These are phyloP conservation scores for Dinothrombium tinctorium DNA, from an alignment of 1,140 invertebrate genomes.

Conservation along the genomic window DNA sequence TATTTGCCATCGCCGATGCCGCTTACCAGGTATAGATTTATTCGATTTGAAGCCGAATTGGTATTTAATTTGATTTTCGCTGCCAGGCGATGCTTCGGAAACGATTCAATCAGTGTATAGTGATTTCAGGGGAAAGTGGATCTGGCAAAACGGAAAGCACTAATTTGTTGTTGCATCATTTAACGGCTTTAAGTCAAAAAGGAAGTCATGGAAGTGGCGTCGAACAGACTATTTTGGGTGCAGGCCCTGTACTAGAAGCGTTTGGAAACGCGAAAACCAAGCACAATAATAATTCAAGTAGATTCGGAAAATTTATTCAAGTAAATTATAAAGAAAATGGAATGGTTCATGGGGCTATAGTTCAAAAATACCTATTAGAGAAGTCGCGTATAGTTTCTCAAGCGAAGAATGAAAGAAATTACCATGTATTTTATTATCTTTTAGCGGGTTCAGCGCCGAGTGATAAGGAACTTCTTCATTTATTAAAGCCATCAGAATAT, in stretches of 20 bases:
- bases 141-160: slow-evolving; percentile 75
- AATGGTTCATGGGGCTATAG: slow-evolving; percentile 84
- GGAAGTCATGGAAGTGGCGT: slow-evolving; percentile 76
- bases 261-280: slow-evolving; percentile 91
- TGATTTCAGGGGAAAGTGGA: slow-evolving; percentile 67
- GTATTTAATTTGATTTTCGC: slow-evolving; percentile 18
- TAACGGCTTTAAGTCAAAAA: slow-evolving; percentile 82
- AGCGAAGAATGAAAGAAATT: slow-evolving; percentile 79
- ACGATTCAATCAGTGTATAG: slow-evolving; percentile 61
- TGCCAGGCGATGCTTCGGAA: slow-evolving; percentile 57
- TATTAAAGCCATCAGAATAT: slow-evolving; percentile 18
- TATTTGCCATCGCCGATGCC: slow-evolving; percentile 87
- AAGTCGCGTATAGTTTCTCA: slow-evolving; percentile 82
- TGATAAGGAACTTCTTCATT: slow-evolving; percentile 12
- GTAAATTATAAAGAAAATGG: slow-evolving; percentile 96
- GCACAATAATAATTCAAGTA: slow-evolving; percentile 78
- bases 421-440: slow-evolving; percentile 93
- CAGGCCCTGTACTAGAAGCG: slow-evolving; percentile 81
- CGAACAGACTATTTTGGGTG: slow-evolving; percentile 82
- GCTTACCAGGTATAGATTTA: slow-evolving; percentile 55
- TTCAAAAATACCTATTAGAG: slow-evolving; percentile 88
- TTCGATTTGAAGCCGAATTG: not conserved
- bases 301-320: slow-evolving; percentile 90
- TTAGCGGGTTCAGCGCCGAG: slow-evolving; percentile 36
- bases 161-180: slow-evolving; percentile 77